Percentiles rank a stretch among this genome's conserved stretches.
phyloP scores from a whole-genome alignment of 2,113 vertebrate genomes.

The Macrotus californicus region DNA sequence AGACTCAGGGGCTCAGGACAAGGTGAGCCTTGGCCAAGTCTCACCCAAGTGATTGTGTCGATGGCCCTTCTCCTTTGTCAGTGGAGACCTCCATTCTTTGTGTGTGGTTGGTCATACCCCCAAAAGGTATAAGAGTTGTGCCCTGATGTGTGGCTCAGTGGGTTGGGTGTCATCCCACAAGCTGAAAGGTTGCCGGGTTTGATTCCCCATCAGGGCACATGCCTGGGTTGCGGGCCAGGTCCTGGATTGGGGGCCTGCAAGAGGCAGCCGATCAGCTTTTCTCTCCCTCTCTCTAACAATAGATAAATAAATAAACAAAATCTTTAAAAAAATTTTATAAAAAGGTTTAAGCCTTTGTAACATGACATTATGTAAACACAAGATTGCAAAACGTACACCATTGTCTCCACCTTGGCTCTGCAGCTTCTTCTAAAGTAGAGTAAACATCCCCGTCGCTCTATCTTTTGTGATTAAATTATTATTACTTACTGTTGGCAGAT shows the following conservation, averaged over 20 bases:
- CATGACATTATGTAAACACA: background rate
- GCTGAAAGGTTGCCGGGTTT: no score
- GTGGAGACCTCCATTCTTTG: background rate
- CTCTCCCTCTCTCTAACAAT: no score
- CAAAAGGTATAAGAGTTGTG: background rate
- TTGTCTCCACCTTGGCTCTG: background rate
- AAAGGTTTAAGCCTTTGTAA: slow-evolving; percentile 10
- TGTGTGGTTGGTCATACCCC: background rate
- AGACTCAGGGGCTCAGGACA: background rate
- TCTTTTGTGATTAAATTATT: background rate
- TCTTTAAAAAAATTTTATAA: background rate
- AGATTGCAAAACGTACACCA: background rate
- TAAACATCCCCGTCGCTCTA: background rate
- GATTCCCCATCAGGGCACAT: no score
- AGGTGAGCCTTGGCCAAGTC: background rate
- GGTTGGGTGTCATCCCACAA: no score
- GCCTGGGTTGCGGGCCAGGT: no score
- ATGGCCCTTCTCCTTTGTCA: background rate
- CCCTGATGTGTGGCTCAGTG: no score
- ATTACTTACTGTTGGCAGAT: background rate
- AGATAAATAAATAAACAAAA: no score
- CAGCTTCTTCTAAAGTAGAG: background rate
- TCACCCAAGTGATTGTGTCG: background rate
- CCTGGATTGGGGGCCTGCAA: no score
- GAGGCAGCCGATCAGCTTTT: no score